These are phyloP conservation scores for Pristionchus fissidentatus DNA, from an alignment of 2,888 invertebrate species.

Conservation along the genomic window DNA sequence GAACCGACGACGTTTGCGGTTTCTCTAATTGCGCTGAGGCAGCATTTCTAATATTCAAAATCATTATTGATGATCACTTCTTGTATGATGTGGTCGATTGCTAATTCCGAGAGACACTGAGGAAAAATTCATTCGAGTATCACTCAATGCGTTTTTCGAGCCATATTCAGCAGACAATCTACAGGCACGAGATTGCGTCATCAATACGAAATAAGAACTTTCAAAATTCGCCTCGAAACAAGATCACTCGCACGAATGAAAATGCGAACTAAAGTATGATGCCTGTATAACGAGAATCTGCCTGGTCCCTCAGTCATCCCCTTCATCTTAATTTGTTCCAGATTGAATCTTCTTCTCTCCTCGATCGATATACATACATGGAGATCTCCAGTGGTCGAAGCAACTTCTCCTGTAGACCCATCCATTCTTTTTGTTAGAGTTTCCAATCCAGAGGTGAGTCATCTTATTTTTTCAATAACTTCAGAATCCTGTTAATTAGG, in stretches of 20 bases:
- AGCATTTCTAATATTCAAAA: background rate
- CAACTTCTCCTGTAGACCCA: conserved; percentile 71
- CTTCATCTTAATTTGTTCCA: background rate
- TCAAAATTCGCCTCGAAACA: background rate
- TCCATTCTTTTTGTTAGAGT: conserved; percentile 70
- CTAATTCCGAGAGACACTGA: conserved; percentile 57
- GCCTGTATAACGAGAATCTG: too few relatives aligned
- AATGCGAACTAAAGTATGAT: too few relatives aligned
- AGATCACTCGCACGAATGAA: background rate
- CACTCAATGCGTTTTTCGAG: conserved; percentile 52
- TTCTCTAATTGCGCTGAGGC: too few relatives aligned
- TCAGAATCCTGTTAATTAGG: background rate
- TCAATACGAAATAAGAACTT: background rate
- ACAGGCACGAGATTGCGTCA: background rate
- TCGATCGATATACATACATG: conserved; percentile 53
- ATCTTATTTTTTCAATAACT: background rate
- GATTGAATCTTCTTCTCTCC: conserved; percentile 36
- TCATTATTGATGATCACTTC: conserved; percentile 58
- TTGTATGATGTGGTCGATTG: conserved; percentile 58
- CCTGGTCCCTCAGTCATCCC: too few relatives aligned
- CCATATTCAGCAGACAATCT: too few relatives aligned
- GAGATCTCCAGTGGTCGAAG: conserved; percentile 67
- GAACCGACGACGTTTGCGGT: too few relatives aligned
- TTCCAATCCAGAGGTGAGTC: conserved; percentile 54
- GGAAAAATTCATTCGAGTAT: conserved; percentile 69